Percentiles rank a stretch among this genome's conserved stretches.
Evolutionary conservation across 1,140 invertebrate genomes (phyloP).

Genomic region (Bombus confusus): DNA sequence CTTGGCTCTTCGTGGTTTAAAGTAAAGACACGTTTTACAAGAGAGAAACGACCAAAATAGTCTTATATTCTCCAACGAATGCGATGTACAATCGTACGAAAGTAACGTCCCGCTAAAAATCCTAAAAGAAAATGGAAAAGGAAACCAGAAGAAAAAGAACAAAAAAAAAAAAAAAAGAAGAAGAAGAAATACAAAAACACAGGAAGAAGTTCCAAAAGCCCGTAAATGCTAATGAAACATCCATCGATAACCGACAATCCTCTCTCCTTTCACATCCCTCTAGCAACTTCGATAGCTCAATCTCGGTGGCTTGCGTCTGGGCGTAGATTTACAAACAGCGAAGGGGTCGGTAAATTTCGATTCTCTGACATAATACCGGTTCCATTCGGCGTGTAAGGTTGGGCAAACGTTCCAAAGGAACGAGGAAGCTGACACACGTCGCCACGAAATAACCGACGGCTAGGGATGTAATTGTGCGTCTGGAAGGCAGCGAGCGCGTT

Average conservation of each 20-base stretch:
- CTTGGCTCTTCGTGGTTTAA: too few species aligned
- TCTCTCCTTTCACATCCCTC: too few species aligned
- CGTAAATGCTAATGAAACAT: background rate
- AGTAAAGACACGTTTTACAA: too few species aligned
- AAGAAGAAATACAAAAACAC: too few species aligned
- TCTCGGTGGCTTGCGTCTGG: background rate
- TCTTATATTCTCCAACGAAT: too few species aligned
- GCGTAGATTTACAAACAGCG: background rate
- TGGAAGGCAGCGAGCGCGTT: background rate
- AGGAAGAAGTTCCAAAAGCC: background rate
- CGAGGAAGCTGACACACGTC: background rate
- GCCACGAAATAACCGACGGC: slow-evolving; percentile 12
- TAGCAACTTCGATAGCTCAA: background rate
- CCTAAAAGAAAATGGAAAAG: too few species aligned
- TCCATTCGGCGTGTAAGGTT: background rate
- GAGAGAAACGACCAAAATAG: too few species aligned
- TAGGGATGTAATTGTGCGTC: slow-evolving; percentile 15
- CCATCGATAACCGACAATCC: background rate
- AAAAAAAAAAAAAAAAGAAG: too few species aligned
- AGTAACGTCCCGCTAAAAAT: too few species aligned
- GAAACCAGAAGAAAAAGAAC: too few species aligned
- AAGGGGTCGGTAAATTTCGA: slow-evolving; percentile 31
- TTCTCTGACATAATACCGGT: slow-evolving; percentile 9
- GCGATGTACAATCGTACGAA: too few species aligned
- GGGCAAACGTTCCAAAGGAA: background rate